These are phyloP conservation scores for Pangasius macronema DNA, from an alignment of 2,797 vertebrate genomes.

Conservation along the genomic window DNA sequence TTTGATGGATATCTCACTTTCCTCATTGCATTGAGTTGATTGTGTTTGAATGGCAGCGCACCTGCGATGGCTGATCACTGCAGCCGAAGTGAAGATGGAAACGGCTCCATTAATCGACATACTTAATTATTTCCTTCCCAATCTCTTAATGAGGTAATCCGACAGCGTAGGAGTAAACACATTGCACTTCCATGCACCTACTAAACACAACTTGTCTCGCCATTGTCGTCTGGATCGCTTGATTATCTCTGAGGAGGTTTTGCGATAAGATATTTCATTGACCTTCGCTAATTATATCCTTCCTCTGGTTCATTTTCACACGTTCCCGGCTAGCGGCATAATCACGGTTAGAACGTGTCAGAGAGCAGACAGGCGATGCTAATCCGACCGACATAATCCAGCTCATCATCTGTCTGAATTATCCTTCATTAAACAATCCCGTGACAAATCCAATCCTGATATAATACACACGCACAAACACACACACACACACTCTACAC, in stretches of 20 bases:
- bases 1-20: background rate
- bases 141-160: constrained; percentile 10
- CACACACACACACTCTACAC: background rate
- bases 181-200: background rate
- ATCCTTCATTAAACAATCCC: background rate
- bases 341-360: background rate
- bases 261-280: background rate
- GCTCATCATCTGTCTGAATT: constrained; percentile 19
- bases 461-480: background rate
- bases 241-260: background rate
- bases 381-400: constrained; percentile 10
- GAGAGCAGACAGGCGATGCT: constrained; percentile 31
- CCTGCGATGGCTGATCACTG: constrained; percentile 10
- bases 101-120: constrained; percentile 13
- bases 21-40: background rate
- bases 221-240: background rate
- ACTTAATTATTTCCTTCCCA: constrained; percentile 35
- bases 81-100: background rate
- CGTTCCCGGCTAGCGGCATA: background rate
- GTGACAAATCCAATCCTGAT: background rate
- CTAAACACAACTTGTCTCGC: background rate
- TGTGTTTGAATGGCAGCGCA: constrained; percentile 16
- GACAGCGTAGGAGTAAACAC: background rate
- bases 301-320: constrained; percentile 9
- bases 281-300: constrained; percentile 28